Evolutionary conservation across 2,797 vertebrate species (phyloP).

Genomic region (Pampus argenteus): DNA sequence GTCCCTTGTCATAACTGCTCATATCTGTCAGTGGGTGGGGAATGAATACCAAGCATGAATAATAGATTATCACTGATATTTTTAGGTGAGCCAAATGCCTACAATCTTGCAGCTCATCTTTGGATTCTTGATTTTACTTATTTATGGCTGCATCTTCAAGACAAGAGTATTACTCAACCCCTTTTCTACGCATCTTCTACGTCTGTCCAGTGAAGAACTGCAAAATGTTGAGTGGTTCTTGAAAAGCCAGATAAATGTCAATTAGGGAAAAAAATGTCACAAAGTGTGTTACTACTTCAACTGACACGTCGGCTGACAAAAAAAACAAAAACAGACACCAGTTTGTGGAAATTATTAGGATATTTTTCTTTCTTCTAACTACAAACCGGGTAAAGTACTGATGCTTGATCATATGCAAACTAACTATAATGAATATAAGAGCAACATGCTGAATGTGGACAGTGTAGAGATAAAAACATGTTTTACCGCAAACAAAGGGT

Average conservation of each 20-base stretch:
- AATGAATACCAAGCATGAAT: constrained; percentile 84
- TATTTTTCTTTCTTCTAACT: constrained; percentile 22
- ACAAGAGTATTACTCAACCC: constrained; percentile 72
- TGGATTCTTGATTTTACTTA: constrained; percentile 83
- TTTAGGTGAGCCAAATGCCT: constrained; percentile 83
- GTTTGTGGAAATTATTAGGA: constrained; percentile 28
- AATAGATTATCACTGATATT: constrained; percentile 86
- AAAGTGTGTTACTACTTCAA: constrained; percentile 52
- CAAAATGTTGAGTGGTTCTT: constrained; percentile 78
- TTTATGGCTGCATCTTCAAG: constrained; percentile 80
- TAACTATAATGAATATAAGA: not conserved
- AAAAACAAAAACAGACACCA: constrained; percentile 20
- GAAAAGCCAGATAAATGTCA: constrained; percentile 82
- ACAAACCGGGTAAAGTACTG: constrained; percentile 5
- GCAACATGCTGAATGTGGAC: not conserved
- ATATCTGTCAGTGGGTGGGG: constrained; percentile 80
- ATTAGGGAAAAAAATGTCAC: constrained; percentile 82
- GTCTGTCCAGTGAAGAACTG: constrained; percentile 62
- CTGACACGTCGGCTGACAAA: constrained; percentile 39
- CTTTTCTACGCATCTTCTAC: constrained; percentile 27
- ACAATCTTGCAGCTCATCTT: constrained; percentile 77
- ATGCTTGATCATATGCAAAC: not conserved
- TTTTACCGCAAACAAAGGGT: constrained; percentile 1
- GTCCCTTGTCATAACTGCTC: constrained; percentile 76
- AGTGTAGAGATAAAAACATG: not conserved